A percentile compares a stretch with the other conserved stretches of the same genome.
Evolutionary conservation across 2,113 vertebrate genomes (phyloP).

Genomic region (Hylia prasina): DNA sequence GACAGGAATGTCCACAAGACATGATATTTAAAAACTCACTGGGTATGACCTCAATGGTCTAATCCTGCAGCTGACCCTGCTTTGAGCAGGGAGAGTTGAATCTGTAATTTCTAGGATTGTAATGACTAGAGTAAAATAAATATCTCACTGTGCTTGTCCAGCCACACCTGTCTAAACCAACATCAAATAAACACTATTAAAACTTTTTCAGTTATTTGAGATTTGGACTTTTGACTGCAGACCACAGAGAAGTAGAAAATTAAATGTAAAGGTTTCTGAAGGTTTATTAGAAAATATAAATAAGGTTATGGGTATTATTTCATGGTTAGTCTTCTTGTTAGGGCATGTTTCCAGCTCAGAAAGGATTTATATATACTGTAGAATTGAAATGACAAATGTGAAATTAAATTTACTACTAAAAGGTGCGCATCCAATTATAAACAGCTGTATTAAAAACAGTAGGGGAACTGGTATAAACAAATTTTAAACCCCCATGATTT

Average conservation of each 20-base stretch:
- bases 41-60: neutral
- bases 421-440: neutral
- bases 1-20: neutral
- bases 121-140: neutral
- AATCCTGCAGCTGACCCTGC: neutral
- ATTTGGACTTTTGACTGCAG: neutral
- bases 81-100: neutral
- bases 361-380: neutral
- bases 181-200: neutral
- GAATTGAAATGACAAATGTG: neutral
- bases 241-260: neutral
- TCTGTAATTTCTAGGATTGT: neutral
- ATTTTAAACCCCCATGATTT: fast-evolving
- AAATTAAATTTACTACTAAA: conserved; percentile 9
- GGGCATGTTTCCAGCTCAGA: neutral
- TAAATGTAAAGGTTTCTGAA: neutral
- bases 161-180: neutral
- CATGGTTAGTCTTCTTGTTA: neutral
- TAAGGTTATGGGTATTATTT: neutral
- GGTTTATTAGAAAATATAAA: neutral
- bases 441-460: neutral
- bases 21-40: neutral
- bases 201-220: neutral
- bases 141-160: neutral
- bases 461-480: neutral